Base-by-base conservation (phyloP, 2,888 invertebrate genomes). In the Lottia scabra region DNA sequence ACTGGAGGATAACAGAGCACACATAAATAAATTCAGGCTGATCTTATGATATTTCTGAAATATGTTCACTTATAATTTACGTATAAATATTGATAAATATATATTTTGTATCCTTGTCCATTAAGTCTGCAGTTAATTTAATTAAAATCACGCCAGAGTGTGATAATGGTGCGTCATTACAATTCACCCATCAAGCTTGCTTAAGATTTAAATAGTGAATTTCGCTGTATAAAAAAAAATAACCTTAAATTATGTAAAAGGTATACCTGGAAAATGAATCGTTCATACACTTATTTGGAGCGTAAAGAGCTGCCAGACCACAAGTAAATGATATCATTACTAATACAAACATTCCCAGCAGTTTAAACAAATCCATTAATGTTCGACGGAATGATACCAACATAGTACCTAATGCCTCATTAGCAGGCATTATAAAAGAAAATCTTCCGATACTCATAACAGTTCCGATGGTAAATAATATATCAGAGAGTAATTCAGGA, bases 331-430 rank as follows among this genome's bases (percentile, higher is more conserved):
- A 81, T n/a, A 85, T 48, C 43, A 86, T 74, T 2, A 87, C 84
- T n/a, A 87, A 76, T 10, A 84, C 67, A 67, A 87, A 87, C 82
- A 87, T 84, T 12, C 83, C 83, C 23, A 78, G 78, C 67, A 87
- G 78, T 48, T 85, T 83, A 27, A 84, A 71, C 23, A 87, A 78
- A 75, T 87, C 86, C 23, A 77, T 77, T 48, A 85, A 75, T 72
- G 85, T 86, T 15, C 86, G 76, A n/a, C 83, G 81, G 76, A 87
- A 85, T 26, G 84, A 84, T 15, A 87, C 86, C 43, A 86, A 77
- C 77, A 87, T 83, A 8, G 87, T 85, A 44, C 86, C 87, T 30
- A 87, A 79, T 46, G 87, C 82, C 71, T 87, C 87, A 70, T 86
- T 87, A 71, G 85, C 85, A 1, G 87, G 86, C 80, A 87, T 83